Evolutionary conservation across 2,113 vertebrate genomes (phyloP).

Genomic region (Mohoua ochrocephala): DNA sequence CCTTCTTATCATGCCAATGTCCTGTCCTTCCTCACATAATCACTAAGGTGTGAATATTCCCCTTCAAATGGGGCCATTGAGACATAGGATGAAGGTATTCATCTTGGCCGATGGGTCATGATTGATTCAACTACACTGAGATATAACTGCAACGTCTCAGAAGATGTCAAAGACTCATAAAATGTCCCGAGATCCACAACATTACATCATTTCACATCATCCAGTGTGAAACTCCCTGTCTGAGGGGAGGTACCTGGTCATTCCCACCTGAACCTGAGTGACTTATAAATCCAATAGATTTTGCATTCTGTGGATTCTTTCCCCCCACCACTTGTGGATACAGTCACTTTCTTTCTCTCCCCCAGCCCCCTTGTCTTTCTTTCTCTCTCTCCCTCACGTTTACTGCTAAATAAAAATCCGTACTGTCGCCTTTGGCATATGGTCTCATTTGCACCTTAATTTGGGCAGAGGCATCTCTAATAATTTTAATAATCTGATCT

Average conservation of each 20-base stretch:
- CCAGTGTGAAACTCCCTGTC: neutral
- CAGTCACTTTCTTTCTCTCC: neutral
- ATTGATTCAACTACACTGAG: neutral
- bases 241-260: too few relatives aligned
- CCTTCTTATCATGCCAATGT: neutral
- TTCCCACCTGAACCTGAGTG: neutral
- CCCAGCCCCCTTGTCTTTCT: too few relatives aligned
- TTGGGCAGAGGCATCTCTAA: neutral
- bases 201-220: neutral
- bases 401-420: neutral
- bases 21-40: neutral
- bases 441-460: neutral
- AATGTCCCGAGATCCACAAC: accelerated
- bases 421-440: neutral
- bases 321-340: neutral
- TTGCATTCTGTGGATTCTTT: neutral
- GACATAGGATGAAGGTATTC: accelerated
- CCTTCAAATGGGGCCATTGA: accelerated
- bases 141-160: neutral
- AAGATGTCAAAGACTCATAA: neutral
- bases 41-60: neutral
- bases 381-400: neutral
- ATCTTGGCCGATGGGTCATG: neutral
- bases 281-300: neutral
- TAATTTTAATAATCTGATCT: neutral